Base-by-base conservation (phyloP, 1,140 invertebrate genomes). In the Parasteatoda tepidariorum region DNA sequence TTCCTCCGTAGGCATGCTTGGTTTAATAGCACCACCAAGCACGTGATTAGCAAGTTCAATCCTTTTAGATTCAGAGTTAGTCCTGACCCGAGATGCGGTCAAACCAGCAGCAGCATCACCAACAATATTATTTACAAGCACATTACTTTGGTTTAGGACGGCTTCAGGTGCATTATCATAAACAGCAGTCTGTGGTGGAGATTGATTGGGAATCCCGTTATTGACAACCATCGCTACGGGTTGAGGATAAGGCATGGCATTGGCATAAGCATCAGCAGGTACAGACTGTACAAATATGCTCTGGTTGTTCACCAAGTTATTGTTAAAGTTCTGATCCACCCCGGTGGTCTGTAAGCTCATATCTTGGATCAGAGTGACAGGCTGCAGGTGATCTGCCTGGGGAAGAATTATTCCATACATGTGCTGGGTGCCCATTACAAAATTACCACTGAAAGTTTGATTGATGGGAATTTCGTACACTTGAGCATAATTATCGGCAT, bases 321-420 rank as follows among this genome's bases (percentile, higher is more conserved):
- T n/a, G 33, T 82, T 82, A 33, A 59, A 82, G 57, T 82, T 82
- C 55, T 55, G 26, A 15, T 82, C 78, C 31, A 64, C 28, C 26
- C 22, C n/a, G 4, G 74, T 66, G 2, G 76, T 79, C n/a, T 79
- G 76, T 68, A 79, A 79, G 76, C 76, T 79, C 48, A 82, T 34
- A 22, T 82, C 78, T 66, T 82, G 78, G 26, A 82, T 64, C 22
- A 82, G 26, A 22, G 78, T 82, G 6, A 82, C 67, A 0, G 78
- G 78, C 48, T 82, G 78, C 38, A 54, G 18, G 26, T 70, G 31
- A 24, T 61, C 61, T 11, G 57, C 67, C 33, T 82, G 78, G 1
- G 78, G 78, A 13, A 82, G 26, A 33, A 82, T 82, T 31, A 82
- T 82, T 18, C 78, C 78, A 26, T 82, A 82, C 78, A 82, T 82